Evolutionary conservation across 1,140 invertebrate species (phyloP), one percentile per base, ranked within the genome.

Genomic region (Trichonephila inaurata): DNA sequence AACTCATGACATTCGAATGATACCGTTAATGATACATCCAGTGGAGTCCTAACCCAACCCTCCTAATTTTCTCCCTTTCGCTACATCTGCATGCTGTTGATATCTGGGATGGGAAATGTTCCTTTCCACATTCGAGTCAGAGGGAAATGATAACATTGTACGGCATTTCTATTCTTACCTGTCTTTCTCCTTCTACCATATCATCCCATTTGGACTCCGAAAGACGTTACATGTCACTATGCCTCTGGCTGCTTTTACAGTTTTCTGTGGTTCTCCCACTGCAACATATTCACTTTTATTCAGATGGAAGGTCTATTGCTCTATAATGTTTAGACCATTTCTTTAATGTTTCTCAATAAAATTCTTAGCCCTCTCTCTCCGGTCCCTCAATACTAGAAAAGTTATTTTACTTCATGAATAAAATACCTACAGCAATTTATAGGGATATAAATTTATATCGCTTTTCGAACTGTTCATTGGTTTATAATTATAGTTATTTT

Each of bases 131-230:
- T 85, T 91, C 90, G 60, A 62, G 69, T 66, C 90, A 61, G 90
- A 85, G 44, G 90, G 33, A 91, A 91, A 91, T 85, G 90, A 91
- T 91, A 91, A 85, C 90, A 90, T 90, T 90, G 89, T 90, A 51
- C 51, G 44, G 82, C 81, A 83, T 91, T 91, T 91, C 82, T 85
- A 91, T 91, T 91, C 90, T 91, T 85, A 91, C 90, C 90, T 91
- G 90, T 85, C 81, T 69, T 64, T 16, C 72, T 61, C 72, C 81
- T 51, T 21, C 12, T 24, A 62, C 28, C 58, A 33, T 28, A 21
- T 60, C 81, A 66, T 85, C 12, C 81, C 62, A 66, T 85, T 83
- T 91, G 33, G 90, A 85, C n/a, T 91, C 81, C 24, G 58, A 64
- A 66, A 91, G 82, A 91, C 77, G 77, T 89, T 89, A 77, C 88